These are phyloP conservation scores for Cladopsammia gracilis DNA, from an alignment of 64 coral and sea anemone genomes.

Conservation along the genomic window DNA sequence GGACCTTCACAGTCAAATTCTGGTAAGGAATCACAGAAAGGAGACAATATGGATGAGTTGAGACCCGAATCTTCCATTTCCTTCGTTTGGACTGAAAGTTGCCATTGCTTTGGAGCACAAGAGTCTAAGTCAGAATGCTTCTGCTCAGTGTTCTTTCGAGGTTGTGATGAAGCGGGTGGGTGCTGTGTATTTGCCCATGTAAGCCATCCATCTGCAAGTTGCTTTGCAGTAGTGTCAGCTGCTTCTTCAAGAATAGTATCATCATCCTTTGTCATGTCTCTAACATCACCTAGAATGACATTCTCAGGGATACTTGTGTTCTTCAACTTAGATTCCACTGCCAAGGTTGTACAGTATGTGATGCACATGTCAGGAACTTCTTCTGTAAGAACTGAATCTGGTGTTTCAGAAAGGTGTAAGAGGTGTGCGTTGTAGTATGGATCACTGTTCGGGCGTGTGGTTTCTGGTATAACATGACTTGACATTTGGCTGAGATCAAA, in stretches of 20 bases:
- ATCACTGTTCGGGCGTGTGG: neutral
- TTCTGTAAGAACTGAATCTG: neutral
- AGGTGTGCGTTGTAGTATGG: neutral
- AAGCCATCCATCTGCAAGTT: slow-evolving; percentile 8
- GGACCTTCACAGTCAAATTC: neutral
- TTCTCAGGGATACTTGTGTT: too few relatives aligned
- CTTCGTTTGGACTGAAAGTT: slow-evolving; percentile 17
- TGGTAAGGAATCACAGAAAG: neutral
- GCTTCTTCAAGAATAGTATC: slow-evolving; percentile 1
- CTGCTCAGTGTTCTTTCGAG: neutral
- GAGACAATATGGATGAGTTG: neutral
- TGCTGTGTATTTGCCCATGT: neutral
- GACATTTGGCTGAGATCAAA: neutral
- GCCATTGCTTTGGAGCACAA: neutral
- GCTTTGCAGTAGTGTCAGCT: slow-evolving; percentile 11
- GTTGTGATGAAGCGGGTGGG: neutral
- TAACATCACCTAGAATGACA: too few relatives aligned
- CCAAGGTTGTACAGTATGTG: neutral
- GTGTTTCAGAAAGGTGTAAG: neutral
- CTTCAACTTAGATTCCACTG: slow-evolving; percentile 14
- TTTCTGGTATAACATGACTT: neutral
- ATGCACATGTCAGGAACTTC: neutral
- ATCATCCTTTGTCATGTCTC: too few relatives aligned
- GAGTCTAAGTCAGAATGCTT: neutral
- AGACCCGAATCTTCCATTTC: slow-evolving; percentile 35